Conservation (phyloP, 2,113 vertebrate genomes). For the Eublepharis macularius region DNA sequence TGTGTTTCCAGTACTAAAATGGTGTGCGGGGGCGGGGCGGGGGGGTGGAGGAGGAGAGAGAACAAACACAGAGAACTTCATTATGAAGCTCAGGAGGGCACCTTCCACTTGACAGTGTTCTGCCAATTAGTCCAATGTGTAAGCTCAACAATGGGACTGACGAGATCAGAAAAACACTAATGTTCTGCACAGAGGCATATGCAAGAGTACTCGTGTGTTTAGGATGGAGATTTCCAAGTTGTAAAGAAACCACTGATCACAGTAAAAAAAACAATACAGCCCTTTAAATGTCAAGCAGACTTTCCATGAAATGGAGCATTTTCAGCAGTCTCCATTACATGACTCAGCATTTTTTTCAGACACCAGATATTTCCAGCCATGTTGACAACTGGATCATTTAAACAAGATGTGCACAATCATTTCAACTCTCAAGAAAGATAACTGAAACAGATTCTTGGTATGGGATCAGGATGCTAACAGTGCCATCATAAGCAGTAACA, state of each 20-base stretch:
- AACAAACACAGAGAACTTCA: conserved; percentile 22
- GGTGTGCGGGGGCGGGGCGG: too few relatives aligned
- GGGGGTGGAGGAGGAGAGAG: conserved; percentile 15
- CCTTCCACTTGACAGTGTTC: not conserved
- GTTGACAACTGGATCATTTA: not conserved
- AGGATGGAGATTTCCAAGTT: accelerated
- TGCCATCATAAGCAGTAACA: too few relatives aligned
- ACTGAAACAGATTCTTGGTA: not conserved
- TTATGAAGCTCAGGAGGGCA: conserved; percentile 23
- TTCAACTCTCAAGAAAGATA: not conserved
- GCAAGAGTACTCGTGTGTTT: not conserved
- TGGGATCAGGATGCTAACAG: not conserved
- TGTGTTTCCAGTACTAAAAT: conserved; percentile 40
- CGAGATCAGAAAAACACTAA: not conserved
- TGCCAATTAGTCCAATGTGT: not conserved
- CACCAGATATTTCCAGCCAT: not conserved
- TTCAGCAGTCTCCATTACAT: conserved; percentile 7
- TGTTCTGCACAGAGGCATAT: not conserved
- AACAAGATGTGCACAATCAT: not conserved
- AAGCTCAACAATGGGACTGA: not conserved
- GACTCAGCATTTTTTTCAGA: not conserved
- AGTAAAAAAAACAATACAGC: not conserved
- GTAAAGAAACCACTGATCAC: not conserved
- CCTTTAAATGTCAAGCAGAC: not conserved
- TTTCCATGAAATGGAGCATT: not conserved